Evolutionary conservation across 2,113 vertebrate genomes (phyloP).

Genomic region (Atherinomorus stipes): DNA sequence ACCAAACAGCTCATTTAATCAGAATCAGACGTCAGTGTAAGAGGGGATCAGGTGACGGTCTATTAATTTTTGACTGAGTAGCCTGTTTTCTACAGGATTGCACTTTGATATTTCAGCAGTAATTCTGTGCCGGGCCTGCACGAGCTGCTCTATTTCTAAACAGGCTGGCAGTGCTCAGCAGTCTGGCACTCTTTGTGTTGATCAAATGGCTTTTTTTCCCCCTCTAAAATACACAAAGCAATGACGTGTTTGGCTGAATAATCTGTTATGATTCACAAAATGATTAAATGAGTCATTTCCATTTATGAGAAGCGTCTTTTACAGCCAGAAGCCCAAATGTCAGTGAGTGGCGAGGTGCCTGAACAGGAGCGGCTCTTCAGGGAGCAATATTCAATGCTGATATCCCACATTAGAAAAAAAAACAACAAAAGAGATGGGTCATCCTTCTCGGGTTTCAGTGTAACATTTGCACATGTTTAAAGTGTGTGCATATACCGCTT

Average conservation of each 20-base stretch:
- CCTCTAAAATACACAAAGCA: constrained; percentile 54
- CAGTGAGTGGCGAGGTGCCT: constrained; percentile 37
- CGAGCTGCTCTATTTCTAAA: constrained; percentile 16
- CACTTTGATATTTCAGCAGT: constrained; percentile 47
- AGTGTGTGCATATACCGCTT: neutral
- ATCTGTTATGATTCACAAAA: constrained; percentile 18
- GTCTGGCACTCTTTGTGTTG: constrained; percentile 53
- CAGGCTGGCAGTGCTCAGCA: constrained; percentile 29
- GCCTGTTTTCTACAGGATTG: constrained; percentile 10
- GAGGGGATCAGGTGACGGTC: constrained; percentile 13
- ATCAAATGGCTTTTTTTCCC: constrained; percentile 35
- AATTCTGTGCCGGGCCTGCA: constrained; percentile 39
- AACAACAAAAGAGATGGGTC: constrained; percentile 76
- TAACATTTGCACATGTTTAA: constrained; percentile 29
- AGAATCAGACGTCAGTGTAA: constrained; percentile 42
- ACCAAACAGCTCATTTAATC: constrained; percentile 40
- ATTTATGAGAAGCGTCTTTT: constrained; percentile 23
- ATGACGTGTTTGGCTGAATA: constrained; percentile 52
- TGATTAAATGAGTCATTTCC: constrained; percentile 20
- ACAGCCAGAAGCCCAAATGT: constrained; percentile 36
- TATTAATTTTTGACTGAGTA: constrained; percentile 28
- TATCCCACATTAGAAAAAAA: constrained; percentile 59
- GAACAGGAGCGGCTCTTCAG: constrained; percentile 42
- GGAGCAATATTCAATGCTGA: constrained; percentile 53
- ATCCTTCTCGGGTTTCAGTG: constrained; percentile 71